Evolutionary conservation across 2,113 vertebrate genomes (phyloP).

Genomic region (Natator depressus): DNA sequence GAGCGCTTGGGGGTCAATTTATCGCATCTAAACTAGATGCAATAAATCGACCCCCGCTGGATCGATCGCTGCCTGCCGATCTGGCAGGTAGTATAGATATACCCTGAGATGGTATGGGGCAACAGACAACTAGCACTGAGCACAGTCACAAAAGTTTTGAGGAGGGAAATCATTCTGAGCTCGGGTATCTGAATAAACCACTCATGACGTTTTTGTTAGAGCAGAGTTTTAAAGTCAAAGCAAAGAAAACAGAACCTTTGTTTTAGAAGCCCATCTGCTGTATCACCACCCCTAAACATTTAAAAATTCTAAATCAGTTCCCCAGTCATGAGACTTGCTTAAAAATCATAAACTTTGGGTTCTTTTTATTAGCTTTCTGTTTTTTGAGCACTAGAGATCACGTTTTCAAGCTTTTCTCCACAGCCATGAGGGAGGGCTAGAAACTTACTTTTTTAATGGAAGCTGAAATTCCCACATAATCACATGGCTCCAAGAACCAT

Average conservation of each 20-base stretch:
- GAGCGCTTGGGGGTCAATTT: too few relatives aligned
- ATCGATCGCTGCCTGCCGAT: too few relatives aligned
- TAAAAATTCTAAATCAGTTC: neutral
- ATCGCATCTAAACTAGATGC: too few relatives aligned
- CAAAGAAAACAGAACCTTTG: neutral
- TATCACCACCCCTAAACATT: neutral
- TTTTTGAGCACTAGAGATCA: neutral
- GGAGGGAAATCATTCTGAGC: neutral
- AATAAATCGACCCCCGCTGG: too few relatives aligned
- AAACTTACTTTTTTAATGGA: neutral
- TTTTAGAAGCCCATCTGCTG: neutral
- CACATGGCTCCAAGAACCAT: neutral
- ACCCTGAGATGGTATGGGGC: neutral
- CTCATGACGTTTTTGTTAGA: neutral
- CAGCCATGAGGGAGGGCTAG: neutral
- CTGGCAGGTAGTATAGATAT: too few relatives aligned
- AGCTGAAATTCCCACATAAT: neutral
- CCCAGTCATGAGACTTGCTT: neutral
- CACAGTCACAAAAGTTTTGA: neutral
- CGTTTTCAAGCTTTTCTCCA: neutral
- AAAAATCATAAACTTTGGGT: constrained; percentile 12
- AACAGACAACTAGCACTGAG: neutral
- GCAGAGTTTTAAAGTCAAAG: neutral
- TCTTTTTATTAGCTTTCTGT: constrained; percentile 10
- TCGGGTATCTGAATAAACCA: neutral